Evolutionary conservation across 2,797 vertebrate genomes (phyloP), one percentile per base, ranked within the genome.

Genomic region (Taeniopygia guttata): DNA sequence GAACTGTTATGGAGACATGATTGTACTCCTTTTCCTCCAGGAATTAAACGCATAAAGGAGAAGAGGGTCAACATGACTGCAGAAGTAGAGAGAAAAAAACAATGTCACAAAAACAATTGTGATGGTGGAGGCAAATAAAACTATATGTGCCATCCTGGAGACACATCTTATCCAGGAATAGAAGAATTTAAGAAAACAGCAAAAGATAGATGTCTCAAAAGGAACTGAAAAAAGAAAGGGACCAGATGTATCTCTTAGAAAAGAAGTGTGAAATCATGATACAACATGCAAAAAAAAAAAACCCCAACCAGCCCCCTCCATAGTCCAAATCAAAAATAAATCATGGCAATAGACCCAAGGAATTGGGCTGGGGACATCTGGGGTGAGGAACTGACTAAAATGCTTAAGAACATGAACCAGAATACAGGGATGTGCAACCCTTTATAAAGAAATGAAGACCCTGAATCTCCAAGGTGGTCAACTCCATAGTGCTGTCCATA

Each of bases 201-300:
- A 13, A 29, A 58, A 51, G 11, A 12, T 3, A 38, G 15, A 10
- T 23, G 9, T 40, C 25, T 58, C 25, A 64, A 45, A 66, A 59
- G 16, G 25, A 18, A 17, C 3, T 22, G 21, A 30, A 52, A 87
- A 52, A 29, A 51, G 19, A 56, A 49, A 56, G 21, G 19, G 10
- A 51, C 11, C 21, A 73, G 13, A 38, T 3, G 10, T 13, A 10
- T 40, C 2, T 52, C 29, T 46, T 40, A 21, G 40, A 48, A 62
- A 5, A 69, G 36, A 66, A 59, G 16, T 34, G 7, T 59, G 29
- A 66, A 80, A 40, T 45, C 1, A 7, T 21, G 20, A 10, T 34
- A 40, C 16, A 14, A 21, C 10, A 18, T 0, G 1, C 9, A 51
- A 43, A 72, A 48, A 34, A 14, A 0, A 7, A n/a, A n/a, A n/a